Conservation (phyloP, 2,113 vertebrate species). For the Agelaius tricolor region DNA sequence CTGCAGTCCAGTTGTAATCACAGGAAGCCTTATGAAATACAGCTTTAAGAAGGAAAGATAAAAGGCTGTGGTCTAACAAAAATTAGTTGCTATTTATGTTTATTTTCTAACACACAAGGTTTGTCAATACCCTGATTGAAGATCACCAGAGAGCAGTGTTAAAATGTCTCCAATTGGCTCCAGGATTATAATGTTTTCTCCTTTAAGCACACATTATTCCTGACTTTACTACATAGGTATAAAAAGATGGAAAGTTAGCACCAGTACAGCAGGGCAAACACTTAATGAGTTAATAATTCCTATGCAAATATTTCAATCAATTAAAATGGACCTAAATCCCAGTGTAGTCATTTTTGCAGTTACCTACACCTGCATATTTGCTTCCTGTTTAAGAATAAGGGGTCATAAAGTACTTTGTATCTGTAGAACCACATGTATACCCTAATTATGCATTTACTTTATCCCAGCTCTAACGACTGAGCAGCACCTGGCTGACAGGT, state of each 20-base stretch:
- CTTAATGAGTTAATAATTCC: not conserved
- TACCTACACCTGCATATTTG: not conserved
- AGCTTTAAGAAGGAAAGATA: not conserved
- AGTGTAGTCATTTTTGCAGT: not conserved
- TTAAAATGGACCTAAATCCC: not conserved
- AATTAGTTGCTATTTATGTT: not conserved
- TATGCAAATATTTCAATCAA: not conserved
- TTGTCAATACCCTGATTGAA: not conserved
- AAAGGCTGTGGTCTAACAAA: not conserved
- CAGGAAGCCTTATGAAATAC: not conserved
- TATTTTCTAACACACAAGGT: not conserved
- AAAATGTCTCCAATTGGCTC: not conserved
- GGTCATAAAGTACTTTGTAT: not conserved
- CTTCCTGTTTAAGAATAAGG: not conserved
- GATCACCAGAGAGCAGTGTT: not conserved
- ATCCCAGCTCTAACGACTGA: not conserved
- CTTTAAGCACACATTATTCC: not conserved
- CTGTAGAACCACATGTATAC: not conserved
- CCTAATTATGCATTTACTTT: not conserved
- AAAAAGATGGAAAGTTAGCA: not conserved
- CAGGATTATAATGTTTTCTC: not conserved
- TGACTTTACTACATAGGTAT: not conserved
- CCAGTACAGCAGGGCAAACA: not conserved
- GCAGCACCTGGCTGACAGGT: not conserved
- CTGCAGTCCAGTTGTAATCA: not conserved